Percentiles rank a stretch among this genome's conserved stretches.
These are phyloP conservation scores for Phycodurus eques DNA, from an alignment of 2,113 vertebrate genomes.

Conservation along the genomic window DNA sequence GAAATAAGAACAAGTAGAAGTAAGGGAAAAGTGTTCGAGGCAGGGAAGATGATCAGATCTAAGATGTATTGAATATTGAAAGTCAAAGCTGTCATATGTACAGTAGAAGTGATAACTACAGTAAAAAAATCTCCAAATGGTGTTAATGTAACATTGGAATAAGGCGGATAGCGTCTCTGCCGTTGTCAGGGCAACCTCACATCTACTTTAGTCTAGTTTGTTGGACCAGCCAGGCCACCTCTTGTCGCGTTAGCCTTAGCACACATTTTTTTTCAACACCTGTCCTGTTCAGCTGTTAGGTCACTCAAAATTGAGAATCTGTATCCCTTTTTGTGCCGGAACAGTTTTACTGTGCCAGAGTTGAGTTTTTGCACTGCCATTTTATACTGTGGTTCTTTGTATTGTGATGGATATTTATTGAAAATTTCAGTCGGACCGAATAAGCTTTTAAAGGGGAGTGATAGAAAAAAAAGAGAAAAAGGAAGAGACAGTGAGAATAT, in stretches of 20 bases:
- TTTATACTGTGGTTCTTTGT: no score
- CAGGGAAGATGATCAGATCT: background rate
- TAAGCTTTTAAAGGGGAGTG: no score
- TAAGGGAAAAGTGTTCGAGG: background rate
- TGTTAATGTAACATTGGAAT: background rate
- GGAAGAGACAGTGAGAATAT: no score
- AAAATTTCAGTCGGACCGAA: no score
- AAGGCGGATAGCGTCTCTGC: background rate
- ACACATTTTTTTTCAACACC: background rate
- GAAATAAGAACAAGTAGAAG: conserved; percentile 7
- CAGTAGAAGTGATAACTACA: background rate
- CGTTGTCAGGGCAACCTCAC: background rate
- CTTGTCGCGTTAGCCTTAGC: background rate
- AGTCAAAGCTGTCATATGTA: background rate
- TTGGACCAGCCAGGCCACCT: background rate
- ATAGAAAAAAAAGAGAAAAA: no score
- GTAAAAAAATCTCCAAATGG: background rate
- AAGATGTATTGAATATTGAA: background rate
- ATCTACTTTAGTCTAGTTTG: background rate
- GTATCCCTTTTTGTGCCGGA: no score
- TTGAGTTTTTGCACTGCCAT: no score
- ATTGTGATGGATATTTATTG: no score
- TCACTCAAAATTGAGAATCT: no score
- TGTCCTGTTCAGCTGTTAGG: no score
- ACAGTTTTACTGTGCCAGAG: no score